Evolutionary conservation across 2,797 vertebrate species (phyloP).

Genomic region (Sebastiscus tertius): DNA sequence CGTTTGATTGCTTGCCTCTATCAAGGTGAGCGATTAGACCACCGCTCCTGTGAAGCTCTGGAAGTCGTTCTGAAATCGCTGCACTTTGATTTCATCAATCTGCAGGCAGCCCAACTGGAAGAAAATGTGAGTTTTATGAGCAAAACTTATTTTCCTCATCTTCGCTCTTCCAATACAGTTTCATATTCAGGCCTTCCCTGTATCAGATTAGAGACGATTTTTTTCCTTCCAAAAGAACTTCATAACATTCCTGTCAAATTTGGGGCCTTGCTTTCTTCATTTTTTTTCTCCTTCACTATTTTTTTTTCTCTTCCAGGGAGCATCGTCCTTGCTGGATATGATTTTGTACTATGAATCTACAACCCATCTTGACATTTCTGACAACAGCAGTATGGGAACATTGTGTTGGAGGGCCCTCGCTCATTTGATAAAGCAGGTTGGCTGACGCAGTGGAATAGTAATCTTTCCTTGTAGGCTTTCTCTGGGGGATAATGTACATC

Average conservation of each 20-base stretch:
- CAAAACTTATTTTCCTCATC: conserved; percentile 72
- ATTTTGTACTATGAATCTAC: conserved; percentile 86
- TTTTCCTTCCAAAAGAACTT: conserved; percentile 70
- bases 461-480: conserved; percentile 63
- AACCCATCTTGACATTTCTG: conserved; percentile 83
- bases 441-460: conserved; percentile 60
- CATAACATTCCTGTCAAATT: conserved; percentile 78
- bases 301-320: conserved; percentile 74
- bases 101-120: conserved; percentile 83
- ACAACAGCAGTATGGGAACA: conserved; percentile 77
- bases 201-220: conserved; percentile 75
- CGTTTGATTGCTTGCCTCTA: conserved; percentile 79
- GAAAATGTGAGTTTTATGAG: conserved; percentile 87
- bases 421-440: conserved; percentile 84
- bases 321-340: conserved; percentile 85
- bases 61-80: conserved; percentile 85
- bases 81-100: conserved; percentile 86
- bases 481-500: conserved; percentile 60
- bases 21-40: conserved; percentile 86
- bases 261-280: conserved; percentile 59
- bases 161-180: conserved; percentile 68
- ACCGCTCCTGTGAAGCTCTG: conserved; percentile 84
- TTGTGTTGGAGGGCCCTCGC: conserved; percentile 83
- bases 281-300: conserved; percentile 40
- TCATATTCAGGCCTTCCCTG: conserved; percentile 72